A percentile compares a stretch with the other conserved stretches of the same genome.
phyloP scores from a whole-genome alignment of 2,797 vertebrate genomes.

The Argyrosomus regius region DNA sequence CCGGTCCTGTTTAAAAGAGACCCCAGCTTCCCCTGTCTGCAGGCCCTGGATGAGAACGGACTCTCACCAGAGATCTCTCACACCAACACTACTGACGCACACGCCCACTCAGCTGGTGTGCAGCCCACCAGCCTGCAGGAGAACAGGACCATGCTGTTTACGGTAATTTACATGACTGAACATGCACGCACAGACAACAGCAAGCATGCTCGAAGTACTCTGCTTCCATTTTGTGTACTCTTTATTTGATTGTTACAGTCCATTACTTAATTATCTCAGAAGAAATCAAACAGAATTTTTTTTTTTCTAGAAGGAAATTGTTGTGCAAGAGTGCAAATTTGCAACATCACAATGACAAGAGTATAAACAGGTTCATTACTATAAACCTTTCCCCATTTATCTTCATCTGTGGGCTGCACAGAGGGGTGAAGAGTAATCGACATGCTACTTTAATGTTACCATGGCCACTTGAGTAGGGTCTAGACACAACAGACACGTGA shows the following conservation, averaged over 20 bases:
- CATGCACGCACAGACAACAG: not conserved
- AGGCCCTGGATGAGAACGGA: conserved; percentile 91
- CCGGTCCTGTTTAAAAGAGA: conserved; percentile 89
- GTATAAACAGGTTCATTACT: too few relatives aligned
- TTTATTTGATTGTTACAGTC: not conserved
- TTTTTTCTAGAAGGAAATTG: not conserved
- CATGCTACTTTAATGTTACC: too few relatives aligned
- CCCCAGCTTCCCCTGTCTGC: conserved; percentile 86
- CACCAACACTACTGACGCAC: conserved; percentile 79
- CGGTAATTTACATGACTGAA: conserved; percentile 80
- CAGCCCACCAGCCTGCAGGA: conserved; percentile 95
- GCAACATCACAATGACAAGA: too few relatives aligned
- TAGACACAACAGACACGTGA: too few relatives aligned
- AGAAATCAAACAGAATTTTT: not conserved
- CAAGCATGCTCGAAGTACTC: not conserved
- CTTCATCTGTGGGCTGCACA: too few relatives aligned
- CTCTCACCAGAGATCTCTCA: conserved; percentile 89
- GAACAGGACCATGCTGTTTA: conserved; percentile 98
- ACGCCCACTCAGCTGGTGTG: conserved; percentile 82
- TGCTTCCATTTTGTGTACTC: not conserved
- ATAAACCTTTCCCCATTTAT: too few relatives aligned
- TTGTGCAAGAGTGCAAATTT: not conserved
- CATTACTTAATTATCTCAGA: not conserved
- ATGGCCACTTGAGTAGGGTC: too few relatives aligned
- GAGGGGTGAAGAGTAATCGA: too few relatives aligned